phyloP scores from a whole-genome alignment of 2,113 vertebrate genomes.

The Seriola quinqueradiata region DNA sequence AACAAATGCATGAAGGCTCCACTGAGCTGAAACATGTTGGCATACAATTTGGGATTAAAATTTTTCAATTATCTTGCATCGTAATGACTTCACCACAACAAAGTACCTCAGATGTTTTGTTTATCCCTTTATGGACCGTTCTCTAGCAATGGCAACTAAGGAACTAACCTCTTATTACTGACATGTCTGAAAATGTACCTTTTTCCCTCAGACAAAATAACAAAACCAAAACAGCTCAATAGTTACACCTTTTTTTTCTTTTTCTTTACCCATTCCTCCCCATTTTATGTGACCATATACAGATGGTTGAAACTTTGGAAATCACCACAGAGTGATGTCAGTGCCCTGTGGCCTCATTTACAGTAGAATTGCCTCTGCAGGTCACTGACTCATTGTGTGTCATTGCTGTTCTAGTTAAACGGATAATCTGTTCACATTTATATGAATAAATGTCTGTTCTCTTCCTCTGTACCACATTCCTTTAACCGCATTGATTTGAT shows the following conservation, averaged over 20 bases:
- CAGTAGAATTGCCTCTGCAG: slow-evolving; percentile 22
- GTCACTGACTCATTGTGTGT: slow-evolving; percentile 32
- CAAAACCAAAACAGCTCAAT: not conserved
- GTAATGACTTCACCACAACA: not conserved
- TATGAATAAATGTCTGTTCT: slow-evolving; percentile 13
- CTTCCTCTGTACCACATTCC: not conserved
- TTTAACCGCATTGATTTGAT: not conserved
- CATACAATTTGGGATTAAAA: slow-evolving; percentile 5
- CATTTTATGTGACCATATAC: slow-evolving; percentile 8
- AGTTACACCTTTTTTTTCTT: not conserved
- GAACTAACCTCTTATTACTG: not conserved
- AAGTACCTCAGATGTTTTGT: slow-evolving; percentile 16
- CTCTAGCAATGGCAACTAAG: not conserved
- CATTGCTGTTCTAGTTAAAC: slow-evolving; percentile 28
- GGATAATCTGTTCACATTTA: slow-evolving; percentile 34
- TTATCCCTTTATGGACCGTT: not conserved
- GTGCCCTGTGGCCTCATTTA: slow-evolving; percentile 24
- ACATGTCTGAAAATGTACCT: not conserved
- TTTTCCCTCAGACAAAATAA: not conserved
- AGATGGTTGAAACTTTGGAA: slow-evolving; percentile 15
- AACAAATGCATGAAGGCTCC: not conserved
- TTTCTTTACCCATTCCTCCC: not conserved
- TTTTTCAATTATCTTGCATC: slow-evolving; percentile 15
- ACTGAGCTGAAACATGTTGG: not conserved
- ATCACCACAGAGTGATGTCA: slow-evolving; percentile 59